Evolutionary conservation across 2,888 invertebrate species (phyloP), one percentile per base, ranked within the genome.

Genomic region (Scrobipalpa costella): DNA sequence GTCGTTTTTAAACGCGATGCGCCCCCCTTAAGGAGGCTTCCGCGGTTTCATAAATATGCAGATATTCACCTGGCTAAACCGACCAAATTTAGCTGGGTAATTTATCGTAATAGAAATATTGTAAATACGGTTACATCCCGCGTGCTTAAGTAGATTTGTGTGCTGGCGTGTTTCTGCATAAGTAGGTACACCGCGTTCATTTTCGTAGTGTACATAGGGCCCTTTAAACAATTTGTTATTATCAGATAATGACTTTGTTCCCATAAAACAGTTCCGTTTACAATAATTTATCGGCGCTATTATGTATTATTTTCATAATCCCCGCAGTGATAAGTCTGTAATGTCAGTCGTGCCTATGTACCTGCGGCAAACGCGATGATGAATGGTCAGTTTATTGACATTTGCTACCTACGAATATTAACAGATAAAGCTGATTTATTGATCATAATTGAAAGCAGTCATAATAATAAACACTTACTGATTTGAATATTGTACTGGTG

Each of bases 31-130:
- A 86, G 75, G 70, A 72, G 83, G 82, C 81, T 86, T 85, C 82
- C 83, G 80, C 83, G 83, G 85, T 86, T 85, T 84, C 87, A 89
- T 91, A 91, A 90, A 90, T 90, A 90, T 90, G 88, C 87, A 90
- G 90, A 90, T 90, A 89, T 83, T 90, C 89, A 90, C 90, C 90
- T 91, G 90, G 85, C 79, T 83, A 84, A 86, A 84, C 80, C 86
- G 79, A 78, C 88, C 80, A 81, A 89, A 90, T 90, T 90, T 90
- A 88, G 83, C 83, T 75, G 73, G 77, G 80, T 84, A 88, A 90
- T 91, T 90, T 90, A 90, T 90, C 84, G 83, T 84, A 86, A 87
- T 87, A 89, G 85, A 88, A 88, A 86, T 87, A 87, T 85, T 88
- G 86, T 90, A 89, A 88, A 89, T 88, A 89, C 81, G 78, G 78